phyloP scores from a whole-genome alignment of 2,797 vertebrate genomes.

The Caiman crocodilus region DNA sequence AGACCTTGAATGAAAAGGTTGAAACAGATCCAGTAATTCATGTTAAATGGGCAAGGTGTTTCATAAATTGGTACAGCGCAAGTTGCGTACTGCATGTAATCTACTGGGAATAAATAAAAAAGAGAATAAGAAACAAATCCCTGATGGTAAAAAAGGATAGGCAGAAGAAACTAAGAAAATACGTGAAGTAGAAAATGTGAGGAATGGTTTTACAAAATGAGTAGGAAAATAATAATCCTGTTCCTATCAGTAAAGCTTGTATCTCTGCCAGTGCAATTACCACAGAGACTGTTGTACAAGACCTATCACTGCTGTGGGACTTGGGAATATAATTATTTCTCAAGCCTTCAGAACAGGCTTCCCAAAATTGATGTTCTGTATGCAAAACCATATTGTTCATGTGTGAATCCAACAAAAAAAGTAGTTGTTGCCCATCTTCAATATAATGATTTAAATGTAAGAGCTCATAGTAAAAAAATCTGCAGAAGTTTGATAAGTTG shows the following conservation, averaged over 20 bases:
- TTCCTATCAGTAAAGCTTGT: neutral
- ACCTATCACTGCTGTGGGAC: neutral
- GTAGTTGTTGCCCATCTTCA: neutral
- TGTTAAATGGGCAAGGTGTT: neutral
- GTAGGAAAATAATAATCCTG: neutral
- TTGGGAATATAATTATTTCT: neutral
- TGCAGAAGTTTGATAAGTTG: conserved; percentile 32
- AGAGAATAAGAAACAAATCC: neutral
- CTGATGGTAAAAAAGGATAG: neutral
- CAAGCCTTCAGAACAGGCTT: conserved; percentile 15
- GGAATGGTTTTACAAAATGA: neutral
- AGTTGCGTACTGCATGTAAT: neutral
- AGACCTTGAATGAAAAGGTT: neutral
- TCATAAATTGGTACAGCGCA: neutral
- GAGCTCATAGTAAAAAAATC: neutral
- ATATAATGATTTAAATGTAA: too few species aligned
- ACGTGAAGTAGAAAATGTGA: neutral
- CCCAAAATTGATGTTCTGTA: neutral
- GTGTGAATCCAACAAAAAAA: neutral
- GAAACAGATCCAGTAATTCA: neutral
- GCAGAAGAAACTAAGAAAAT: neutral
- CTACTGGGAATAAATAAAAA: neutral
- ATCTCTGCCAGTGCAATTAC: neutral
- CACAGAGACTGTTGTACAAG: neutral
- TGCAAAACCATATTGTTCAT: conserved; percentile 8